Percentiles rank a stretch among this genome's conserved stretches.
Evolutionary conservation across 2,113 vertebrate species (phyloP).

Genomic region (Patagioenas fasciata): DNA sequence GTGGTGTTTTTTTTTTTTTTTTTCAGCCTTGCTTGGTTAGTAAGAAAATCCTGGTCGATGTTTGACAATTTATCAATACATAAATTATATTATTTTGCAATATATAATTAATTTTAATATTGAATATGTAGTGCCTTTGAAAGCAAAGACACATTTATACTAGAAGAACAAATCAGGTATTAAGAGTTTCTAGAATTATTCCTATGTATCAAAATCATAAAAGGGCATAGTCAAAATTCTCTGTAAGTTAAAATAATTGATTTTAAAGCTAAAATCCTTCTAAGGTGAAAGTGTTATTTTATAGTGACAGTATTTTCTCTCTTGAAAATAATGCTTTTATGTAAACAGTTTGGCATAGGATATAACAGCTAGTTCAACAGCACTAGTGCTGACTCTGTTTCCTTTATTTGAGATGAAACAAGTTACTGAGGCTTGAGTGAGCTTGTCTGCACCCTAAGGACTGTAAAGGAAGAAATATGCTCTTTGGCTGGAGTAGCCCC

Average conservation of each 20-base stretch:
- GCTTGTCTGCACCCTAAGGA: background rate
- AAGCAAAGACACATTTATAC: background rate
- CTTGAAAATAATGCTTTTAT: background rate
- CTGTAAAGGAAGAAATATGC: conserved; percentile 12
- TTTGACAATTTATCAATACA: background rate
- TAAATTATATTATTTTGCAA: background rate
- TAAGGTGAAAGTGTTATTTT: background rate
- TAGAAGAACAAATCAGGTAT: background rate
- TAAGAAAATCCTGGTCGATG: background rate
- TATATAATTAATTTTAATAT: background rate
- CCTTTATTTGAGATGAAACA: background rate
- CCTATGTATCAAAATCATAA: background rate
- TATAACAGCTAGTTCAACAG: background rate
- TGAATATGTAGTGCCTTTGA: background rate
- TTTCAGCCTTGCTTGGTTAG: background rate
- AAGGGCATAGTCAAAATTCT: background rate
- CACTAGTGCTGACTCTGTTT: background rate
- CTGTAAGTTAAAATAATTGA: background rate
- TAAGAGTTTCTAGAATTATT: background rate
- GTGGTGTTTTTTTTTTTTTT: background rate
- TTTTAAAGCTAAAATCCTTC: background rate
- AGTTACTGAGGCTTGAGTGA: background rate
- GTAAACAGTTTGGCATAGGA: background rate
- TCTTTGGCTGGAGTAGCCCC: conserved; percentile 17
- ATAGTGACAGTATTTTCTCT: background rate